Percentiles rank a stretch among this genome's conserved stretches.
phyloP scores from a whole-genome alignment of 2,113 vertebrate species.

The Pogonocichla stellata region DNA sequence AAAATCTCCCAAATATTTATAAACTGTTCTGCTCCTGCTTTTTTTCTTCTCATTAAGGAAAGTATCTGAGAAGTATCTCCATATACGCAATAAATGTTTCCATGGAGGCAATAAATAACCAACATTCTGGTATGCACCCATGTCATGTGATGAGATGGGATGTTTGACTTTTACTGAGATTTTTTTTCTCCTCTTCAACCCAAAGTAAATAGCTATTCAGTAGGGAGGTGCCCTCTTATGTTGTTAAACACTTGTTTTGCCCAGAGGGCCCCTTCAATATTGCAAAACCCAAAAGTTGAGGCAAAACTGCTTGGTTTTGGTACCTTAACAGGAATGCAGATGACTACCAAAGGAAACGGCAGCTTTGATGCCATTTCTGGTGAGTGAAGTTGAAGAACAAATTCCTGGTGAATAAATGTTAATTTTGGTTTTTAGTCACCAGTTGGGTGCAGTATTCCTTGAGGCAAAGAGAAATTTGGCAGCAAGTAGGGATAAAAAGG shows the following conservation, averaged over 20 bases:
- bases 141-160: neutral
- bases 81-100: neutral
- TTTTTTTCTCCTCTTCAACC: neutral
- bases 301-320: neutral
- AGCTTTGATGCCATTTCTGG: neutral
- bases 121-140: neutral
- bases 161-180: neutral
- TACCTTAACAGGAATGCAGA: neutral
- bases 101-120: neutral
- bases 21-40: neutral
- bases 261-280: neutral
- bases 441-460: neutral
- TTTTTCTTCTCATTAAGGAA: neutral
- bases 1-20: neutral
- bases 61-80: neutral
- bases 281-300: neutral
- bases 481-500: neutral
- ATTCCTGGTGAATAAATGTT: neutral
- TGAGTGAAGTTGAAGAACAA: neutral
- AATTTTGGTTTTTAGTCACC: neutral
- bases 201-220: constrained; percentile 39
- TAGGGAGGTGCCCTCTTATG: neutral
- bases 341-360: neutral
- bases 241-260: neutral
- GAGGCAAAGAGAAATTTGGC: neutral